Base-by-base conservation (phyloP, 2,113 vertebrate species). In the Trichechus manatus region DNA sequence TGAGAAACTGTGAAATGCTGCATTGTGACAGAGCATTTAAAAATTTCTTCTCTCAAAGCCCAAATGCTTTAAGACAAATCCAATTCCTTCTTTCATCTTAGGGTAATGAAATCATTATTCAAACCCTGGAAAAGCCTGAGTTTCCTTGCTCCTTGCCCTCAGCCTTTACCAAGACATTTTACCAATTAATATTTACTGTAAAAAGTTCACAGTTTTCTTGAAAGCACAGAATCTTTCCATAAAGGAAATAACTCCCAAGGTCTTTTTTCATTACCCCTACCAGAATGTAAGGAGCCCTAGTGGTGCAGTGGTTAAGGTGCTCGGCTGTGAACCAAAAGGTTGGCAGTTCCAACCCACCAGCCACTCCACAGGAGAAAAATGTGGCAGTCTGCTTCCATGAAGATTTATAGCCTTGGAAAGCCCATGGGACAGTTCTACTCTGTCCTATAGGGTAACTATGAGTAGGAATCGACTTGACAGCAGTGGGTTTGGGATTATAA, bases 31-130 rank as follows among this genome's bases (percentile, higher is more conserved):
- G 11, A 96, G 56, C 42, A 66, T 89, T 92, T 82, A 23, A 0
- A 50, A 72, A 13, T 1, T 78, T 15, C 90, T 92, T 75, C 78
- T 80, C 85, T 93, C 80, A 96, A 93, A 75, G 75, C 31, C 50
- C 82, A 93, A 97, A 89, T 77, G 77, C 19, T 83, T 79, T 95
- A 91, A 77, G 56, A 94, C 31, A 94, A 95, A 83, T 84, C 59
- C 50, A 89, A 50, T 92, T 91, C 70, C 50, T 95, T 94, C 78
- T 95, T 90, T 93, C 66, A 93, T 91, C 64, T 92, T 93, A 78
- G 72, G 10, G 19, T 78, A 95, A 83, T 89, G 87, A 88, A 70
- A 94, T 93, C 23, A 36, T 95, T 91, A 92, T 50, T 93, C 27
- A 95, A 94, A 75, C 15, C 29, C n/a, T 87, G 61, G 50, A 80